Evolutionary conservation across 2,888 invertebrate species (phyloP).

Genomic region (Gari tellinella): DNA sequence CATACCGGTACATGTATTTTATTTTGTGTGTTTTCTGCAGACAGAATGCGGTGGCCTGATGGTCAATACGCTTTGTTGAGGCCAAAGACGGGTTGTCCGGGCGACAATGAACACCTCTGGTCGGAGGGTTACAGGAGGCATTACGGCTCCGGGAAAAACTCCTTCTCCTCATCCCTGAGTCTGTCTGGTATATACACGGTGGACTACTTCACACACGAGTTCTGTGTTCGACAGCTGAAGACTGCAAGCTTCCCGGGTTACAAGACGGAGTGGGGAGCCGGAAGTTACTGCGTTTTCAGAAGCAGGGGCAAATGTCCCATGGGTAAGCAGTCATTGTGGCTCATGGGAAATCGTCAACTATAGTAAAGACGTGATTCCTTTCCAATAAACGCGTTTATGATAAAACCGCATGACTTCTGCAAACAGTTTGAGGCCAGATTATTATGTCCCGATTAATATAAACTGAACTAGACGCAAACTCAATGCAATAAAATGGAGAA

Average conservation of each 20-base stretch:
- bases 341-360: too few relatives aligned
- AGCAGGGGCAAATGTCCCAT: conserved; percentile 62
- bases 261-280: conserved; percentile 69
- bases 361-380: too few relatives aligned
- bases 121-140: conserved; percentile 60
- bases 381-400: too few relatives aligned
- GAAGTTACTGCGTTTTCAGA: conserved; percentile 68
- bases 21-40: conserved; percentile 42
- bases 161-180: conserved; percentile 45
- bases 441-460: too few relatives aligned
- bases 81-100: conserved; percentile 64
- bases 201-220: conserved; percentile 50
- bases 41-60: conserved; percentile 71
- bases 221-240: conserved; percentile 54
- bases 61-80: conserved; percentile 64
- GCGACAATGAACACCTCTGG: conserved; percentile 50
- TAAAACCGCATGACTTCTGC: too few relatives aligned
- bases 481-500: too few relatives aligned
- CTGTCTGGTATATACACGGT: conserved; percentile 59
- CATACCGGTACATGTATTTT: too few relatives aligned
- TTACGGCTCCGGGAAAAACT: conserved; percentile 58
- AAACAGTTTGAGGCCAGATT: too few relatives aligned
- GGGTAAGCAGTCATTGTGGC: too few relatives aligned
- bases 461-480: too few relatives aligned
- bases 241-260: conserved; percentile 33